Conservation (phyloP, 2,113 vertebrate species). For the Pelvicachromis taeniatus region DNA sequence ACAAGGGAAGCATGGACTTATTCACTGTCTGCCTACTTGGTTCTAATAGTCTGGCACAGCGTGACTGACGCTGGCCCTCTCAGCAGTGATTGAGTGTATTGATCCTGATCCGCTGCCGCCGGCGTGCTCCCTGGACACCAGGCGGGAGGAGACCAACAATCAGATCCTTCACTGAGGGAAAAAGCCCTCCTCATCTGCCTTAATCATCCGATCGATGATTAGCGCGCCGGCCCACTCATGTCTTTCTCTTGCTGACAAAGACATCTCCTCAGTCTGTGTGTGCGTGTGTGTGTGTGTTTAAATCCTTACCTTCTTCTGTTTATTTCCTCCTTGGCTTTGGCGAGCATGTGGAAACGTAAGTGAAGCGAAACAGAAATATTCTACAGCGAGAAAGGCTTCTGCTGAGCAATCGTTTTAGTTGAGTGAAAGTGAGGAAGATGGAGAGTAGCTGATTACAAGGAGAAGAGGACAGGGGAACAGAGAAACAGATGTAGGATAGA, state of each 20-base stretch:
- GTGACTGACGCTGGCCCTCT: constrained; percentile 88
- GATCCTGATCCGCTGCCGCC: constrained; percentile 77
- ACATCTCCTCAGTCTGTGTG: constrained; percentile 57
- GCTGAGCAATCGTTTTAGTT: constrained; percentile 14
- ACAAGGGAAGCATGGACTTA: constrained; percentile 82
- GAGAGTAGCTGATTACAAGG: constrained; percentile 31
- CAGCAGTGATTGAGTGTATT: constrained; percentile 90
- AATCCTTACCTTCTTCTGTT: constrained; percentile 51
- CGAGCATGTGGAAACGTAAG: neutral
- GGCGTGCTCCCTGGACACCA: constrained; percentile 73
- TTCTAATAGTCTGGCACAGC: constrained; percentile 87
- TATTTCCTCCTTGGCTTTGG: neutral
- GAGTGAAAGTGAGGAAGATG: constrained; percentile 26
- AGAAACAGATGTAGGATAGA: neutral
- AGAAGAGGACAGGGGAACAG: neutral
- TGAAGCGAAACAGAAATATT: neutral
- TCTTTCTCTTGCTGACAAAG: constrained; percentile 81
- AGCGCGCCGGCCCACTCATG: constrained; percentile 76
- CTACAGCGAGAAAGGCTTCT: constrained; percentile 4
- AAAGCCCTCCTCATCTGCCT: constrained; percentile 92
- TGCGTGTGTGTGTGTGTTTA: neutral
- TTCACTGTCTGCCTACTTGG: constrained; percentile 89
- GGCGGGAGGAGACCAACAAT: constrained; percentile 84
- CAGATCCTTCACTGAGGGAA: constrained; percentile 87
- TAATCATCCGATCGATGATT: constrained; percentile 96